Evolutionary conservation across 2,888 invertebrate genomes (phyloP).

Genomic region (Microplitis manilae): DNA sequence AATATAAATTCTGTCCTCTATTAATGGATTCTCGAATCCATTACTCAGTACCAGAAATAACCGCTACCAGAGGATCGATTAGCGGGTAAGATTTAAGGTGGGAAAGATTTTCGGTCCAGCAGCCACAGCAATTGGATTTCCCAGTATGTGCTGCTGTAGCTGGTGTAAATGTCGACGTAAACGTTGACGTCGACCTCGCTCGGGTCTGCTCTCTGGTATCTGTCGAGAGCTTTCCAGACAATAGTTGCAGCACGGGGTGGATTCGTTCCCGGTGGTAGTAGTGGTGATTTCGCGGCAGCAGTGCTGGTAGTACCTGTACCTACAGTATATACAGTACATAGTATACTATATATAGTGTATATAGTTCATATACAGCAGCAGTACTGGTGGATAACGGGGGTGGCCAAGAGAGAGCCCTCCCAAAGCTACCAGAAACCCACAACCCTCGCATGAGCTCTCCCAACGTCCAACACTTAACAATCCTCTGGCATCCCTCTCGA

Average conservation of each 20-base stretch:
- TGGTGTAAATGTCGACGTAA: not conserved
- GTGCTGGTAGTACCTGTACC: not conserved
- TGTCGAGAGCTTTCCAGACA: not conserved
- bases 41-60: not conserved
- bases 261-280: not conserved
- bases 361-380: not conserved
- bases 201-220: not conserved
- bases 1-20: not conserved
- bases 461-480: conserved; percentile 18
- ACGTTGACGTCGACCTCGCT: no score
- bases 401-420: conserved; percentile 20
- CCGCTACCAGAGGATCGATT: not conserved
- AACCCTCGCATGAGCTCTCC: conserved; percentile 15
- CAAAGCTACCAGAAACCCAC: not conserved
- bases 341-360: not conserved
- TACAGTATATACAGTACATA: not conserved
- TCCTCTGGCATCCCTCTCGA: conserved; percentile 36
- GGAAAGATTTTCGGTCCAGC: not conserved
- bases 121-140: not conserved
- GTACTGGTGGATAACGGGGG: not conserved
- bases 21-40: not conserved
- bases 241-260: not conserved
- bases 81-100: not conserved
- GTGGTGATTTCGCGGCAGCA: not conserved
- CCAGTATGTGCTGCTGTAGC: not conserved